These are phyloP conservation scores for Kryptolebias marmoratus DNA, from an alignment of 2,113 vertebrate genomes.

Conservation along the genomic window DNA sequence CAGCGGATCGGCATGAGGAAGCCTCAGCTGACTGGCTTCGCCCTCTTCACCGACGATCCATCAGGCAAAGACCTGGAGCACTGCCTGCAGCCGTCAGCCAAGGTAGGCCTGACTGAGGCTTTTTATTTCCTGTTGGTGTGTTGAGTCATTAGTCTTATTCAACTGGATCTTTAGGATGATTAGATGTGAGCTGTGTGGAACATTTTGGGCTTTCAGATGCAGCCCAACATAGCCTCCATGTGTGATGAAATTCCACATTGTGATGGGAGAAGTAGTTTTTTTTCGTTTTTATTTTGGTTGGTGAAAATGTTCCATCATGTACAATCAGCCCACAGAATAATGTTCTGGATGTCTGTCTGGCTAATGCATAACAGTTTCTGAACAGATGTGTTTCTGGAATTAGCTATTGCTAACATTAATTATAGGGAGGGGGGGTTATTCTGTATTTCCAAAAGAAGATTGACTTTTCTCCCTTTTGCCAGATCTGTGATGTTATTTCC, in stretches of 20 bases:
- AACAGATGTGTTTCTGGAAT: neutral
- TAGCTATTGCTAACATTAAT: slow-evolving; percentile 3
- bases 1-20: slow-evolving; percentile 86
- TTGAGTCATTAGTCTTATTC: neutral
- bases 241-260: slow-evolving; percentile 18
- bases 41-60: slow-evolving; percentile 89
- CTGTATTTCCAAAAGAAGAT: neutral
- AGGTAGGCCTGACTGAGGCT: slow-evolving; percentile 72
- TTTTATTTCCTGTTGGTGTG: too few relatives aligned
- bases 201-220: neutral
- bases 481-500: slow-evolving; percentile 94
- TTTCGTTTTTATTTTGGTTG: slow-evolving; percentile 9
- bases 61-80: slow-evolving; percentile 88
- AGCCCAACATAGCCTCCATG: neutral
- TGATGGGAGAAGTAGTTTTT: neutral
- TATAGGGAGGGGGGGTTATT: neutral
- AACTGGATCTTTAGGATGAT: slow-evolving; percentile 7
- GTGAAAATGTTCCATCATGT: slow-evolving; percentile 15
- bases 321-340: neutral
- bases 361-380: neutral
- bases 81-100: slow-evolving; percentile 84
- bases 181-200: neutral
- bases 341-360: neutral
- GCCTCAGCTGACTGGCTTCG: slow-evolving; percentile 85
- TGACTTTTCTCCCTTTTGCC: slow-evolving; percentile 17